These are phyloP conservation scores for Heliconius himera DNA, from an alignment of 1,140 invertebrate genomes.

Conservation along the genomic window DNA sequence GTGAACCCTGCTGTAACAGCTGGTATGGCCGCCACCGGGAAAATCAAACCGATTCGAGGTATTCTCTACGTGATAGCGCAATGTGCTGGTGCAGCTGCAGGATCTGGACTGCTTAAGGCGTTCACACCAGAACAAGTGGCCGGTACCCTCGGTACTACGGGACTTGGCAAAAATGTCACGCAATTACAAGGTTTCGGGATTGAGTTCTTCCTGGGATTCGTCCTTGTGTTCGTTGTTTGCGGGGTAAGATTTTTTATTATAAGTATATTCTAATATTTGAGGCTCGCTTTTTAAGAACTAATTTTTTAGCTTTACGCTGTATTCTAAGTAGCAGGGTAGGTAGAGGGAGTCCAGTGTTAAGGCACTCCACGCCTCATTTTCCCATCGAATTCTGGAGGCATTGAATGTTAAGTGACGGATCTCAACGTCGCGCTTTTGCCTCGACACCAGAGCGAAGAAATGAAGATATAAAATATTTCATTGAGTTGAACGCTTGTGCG, in stretches of 20 bases:
- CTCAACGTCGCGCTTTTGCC: too few relatives aligned
- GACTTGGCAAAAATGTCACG: slow-evolving; percentile 82
- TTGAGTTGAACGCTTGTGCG: too few relatives aligned
- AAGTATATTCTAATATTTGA: background rate
- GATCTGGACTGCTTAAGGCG: slow-evolving; percentile 84
- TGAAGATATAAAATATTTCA: too few relatives aligned
- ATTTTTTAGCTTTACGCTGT: background rate
- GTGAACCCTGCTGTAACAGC: slow-evolving; percentile 95
- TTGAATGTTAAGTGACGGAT: too few relatives aligned
- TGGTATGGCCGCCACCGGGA: slow-evolving; percentile 89
- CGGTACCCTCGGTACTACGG: slow-evolving; percentile 84
- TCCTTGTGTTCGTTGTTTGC: slow-evolving; percentile 93
- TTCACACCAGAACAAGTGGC: slow-evolving; percentile 84
- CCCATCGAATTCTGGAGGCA: too few relatives aligned
- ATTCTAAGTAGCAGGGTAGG: too few relatives aligned
- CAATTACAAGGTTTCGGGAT: slow-evolving; percentile 91
- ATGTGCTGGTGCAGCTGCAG: slow-evolving; percentile 91
- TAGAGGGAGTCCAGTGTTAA: too few relatives aligned
- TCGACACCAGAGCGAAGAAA: too few relatives aligned
- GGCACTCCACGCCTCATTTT: too few relatives aligned
- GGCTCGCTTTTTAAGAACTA: background rate
- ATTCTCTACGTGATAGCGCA: slow-evolving; percentile 92
- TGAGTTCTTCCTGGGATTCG: slow-evolving; percentile 94
- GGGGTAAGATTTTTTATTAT: slow-evolving; percentile 84
- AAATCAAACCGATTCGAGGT: slow-evolving; percentile 88